Evolutionary conservation across 2,797 vertebrate species (phyloP).

Genomic region (Silurus lanzhouensis): DNA sequence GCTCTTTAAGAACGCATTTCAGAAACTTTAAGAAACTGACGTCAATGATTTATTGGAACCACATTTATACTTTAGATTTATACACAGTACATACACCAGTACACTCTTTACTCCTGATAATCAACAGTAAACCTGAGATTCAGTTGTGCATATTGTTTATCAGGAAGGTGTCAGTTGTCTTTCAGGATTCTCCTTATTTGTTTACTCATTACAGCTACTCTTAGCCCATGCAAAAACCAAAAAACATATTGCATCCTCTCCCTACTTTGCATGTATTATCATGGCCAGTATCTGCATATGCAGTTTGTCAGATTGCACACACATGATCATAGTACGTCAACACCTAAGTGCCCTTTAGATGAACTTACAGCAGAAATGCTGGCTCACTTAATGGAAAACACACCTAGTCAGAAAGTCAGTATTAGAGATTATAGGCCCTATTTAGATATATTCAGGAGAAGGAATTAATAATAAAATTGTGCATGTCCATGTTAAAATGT

Average conservation of each 20-base stretch:
- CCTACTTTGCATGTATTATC: not conserved
- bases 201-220: not conserved
- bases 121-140: not conserved
- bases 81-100: not conserved
- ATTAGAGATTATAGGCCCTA: not conserved
- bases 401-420: not conserved
- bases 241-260: not conserved
- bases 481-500: not conserved
- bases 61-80: not conserved
- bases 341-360: not conserved
- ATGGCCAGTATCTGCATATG: not conserved
- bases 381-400: not conserved
- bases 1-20: not conserved
- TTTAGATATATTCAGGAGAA: not conserved
- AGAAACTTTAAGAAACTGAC: not conserved
- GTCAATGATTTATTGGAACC: not conserved
- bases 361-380: not conserved
- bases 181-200: not conserved
- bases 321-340: not conserved
- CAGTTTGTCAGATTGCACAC: slow-evolving; percentile 14
- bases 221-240: not conserved
- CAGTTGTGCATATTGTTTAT: not conserved
- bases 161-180: not conserved
- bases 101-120: too few relatives aligned
- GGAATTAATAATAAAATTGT: not conserved